Conservation (phyloP, 2,113 vertebrate species). For the Phalacrocorax pelagicus region DNA sequence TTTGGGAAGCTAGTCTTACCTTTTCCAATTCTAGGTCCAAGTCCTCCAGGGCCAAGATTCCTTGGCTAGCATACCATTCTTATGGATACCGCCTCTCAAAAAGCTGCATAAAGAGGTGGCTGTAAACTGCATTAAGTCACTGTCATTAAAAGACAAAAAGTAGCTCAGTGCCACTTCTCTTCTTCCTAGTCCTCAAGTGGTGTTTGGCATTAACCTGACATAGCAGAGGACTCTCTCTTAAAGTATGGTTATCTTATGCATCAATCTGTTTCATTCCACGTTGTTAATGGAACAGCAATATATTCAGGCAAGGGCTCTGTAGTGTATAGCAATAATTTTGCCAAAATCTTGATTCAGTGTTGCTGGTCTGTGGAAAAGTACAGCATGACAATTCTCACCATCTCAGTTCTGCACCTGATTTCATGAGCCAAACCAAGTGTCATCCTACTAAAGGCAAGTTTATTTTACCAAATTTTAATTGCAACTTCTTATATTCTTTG, state of each 20-base stretch:
- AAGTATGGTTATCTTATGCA: background rate
- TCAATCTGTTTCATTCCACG: background rate
- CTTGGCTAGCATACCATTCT: background rate
- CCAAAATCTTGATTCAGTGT: background rate
- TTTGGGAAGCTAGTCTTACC: background rate
- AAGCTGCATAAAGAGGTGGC: background rate
- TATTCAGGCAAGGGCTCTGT: background rate
- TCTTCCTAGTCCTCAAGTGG: background rate
- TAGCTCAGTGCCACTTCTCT: background rate
- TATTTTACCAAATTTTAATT: background rate
- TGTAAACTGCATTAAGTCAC: background rate
- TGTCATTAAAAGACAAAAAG: background rate
- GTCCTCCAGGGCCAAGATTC: background rate
- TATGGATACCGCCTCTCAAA: background rate
- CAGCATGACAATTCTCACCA: background rate
- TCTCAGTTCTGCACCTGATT: background rate
- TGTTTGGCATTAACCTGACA: background rate
- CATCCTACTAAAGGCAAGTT: background rate
- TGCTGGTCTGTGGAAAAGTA: background rate
- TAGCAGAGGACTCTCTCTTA: background rate
- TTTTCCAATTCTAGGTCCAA: background rate
- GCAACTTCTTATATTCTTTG: background rate
- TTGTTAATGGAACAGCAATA: background rate
- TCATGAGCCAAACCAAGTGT: background rate
- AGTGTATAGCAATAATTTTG: background rate